Evolutionary conservation across 2,797 vertebrate genomes (phyloP), one percentile per base, ranked within the genome.

Genomic region (Enteromius afrohamiltoni): DNA sequence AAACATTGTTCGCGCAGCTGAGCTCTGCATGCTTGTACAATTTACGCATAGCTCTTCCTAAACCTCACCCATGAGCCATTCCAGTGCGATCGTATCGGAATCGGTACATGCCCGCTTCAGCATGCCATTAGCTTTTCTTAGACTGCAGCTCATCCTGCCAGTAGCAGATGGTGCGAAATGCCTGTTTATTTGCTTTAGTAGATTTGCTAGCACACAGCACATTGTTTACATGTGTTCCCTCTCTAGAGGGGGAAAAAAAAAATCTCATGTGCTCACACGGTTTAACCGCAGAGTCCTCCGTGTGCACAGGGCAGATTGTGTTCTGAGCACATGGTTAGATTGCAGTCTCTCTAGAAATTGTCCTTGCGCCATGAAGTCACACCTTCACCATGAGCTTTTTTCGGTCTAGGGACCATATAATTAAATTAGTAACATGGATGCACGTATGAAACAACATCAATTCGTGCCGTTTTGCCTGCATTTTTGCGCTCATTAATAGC

Each of bases 21-120:
- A 70, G 88, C 88, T 88, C 83, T 90, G 92, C 92, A 92, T 93
- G 91, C 88, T 86, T 65, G 58, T 49, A 81, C 68, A 49, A 42
- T 80, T 70, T 45, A 58, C 19, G 4, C 23, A 31, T 51, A 51
- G 69, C 45, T 65, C 55, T 40, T 62, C 7, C 9, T 53, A 47
- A 31, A 71, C 45, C 31, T 76, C 31, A 65, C 71, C 80, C 53
- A 3, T 42, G 86, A 86, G 89, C 88, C 88, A 89, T 88, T 91
- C 83, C 88, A 84, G 85, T 83, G 83, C 71, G 80, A 71, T 90
- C 1, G 88, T 91, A 87, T 88, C 83, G 76, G 83, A 76, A 82
- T 85, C 73, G 85, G 89, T 82, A 92, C 93, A 91, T 91, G 91
- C 89, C 90, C 90, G 85, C 84, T 82, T 88, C 40, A 75, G 58